Evolutionary conservation across 2,797 vertebrate genomes (phyloP), one percentile per base, ranked within the genome.

Genomic region (Merluccius polli): DNA sequence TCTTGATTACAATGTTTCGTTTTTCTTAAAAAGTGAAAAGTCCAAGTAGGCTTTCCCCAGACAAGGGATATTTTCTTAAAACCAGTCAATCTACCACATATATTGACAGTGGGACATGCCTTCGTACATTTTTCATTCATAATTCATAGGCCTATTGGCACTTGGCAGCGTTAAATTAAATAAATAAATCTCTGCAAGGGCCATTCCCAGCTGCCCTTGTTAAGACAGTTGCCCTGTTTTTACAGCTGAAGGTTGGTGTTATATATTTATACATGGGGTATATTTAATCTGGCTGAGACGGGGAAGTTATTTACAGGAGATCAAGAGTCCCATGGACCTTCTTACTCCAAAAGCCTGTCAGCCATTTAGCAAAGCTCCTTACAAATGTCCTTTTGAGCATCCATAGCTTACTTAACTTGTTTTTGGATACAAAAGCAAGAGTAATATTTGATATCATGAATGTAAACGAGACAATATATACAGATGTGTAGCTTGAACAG

Each of bases 121-220:
- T 21, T 59, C 24, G 52, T 59, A 24, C 52, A 59, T 38, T 38
- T 4, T 38, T 1, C 10, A 38, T 65, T 65, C 24, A 65, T 65
- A 65, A 65, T 65, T 24, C 59, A 65, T n/a, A 65, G 8, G 59
- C 59, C 59, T 65, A 27, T 65, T 65, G 59, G 59, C 59, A 65
- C 52, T 59, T 24, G 52, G 52, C 59, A 65, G 24, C 0, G 24
- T 27, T 65, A n/a, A n/a, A n/a, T n/a, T n/a, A n/a, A n/a, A 24
- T 65, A 65, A 65, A 65, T 65, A 65, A 65, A 65, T 24, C n/a
- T 65, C 24, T 2, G 24, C 59, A 4, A 65, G 59, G 59, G 59
- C n/a, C n/a, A 65, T 65, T 65, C 59, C 59, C 59, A 27, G 59
- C 12, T 65, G 59, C 11, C 27, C 59, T 65, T 65, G 59, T 65